A percentile compares a stretch with the other conserved stretches of the same genome.
Conservation (phyloP, 2,113 vertebrate genomes). For the Lepidothrix coronata region DNA sequence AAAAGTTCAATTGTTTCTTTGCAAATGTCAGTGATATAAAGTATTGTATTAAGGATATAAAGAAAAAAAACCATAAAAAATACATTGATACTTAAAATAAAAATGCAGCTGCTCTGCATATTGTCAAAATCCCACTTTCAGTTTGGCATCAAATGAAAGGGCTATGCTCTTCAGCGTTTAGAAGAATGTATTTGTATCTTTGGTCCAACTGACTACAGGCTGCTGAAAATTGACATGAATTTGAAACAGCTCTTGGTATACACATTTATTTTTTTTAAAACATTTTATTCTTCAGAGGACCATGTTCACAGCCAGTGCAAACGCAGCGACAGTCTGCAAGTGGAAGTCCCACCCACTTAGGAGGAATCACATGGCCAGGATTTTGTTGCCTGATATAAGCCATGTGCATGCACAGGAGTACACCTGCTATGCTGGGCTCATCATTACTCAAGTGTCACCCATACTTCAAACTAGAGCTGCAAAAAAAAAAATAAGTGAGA, state of each 20-base stretch:
- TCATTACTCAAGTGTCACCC: neutral
- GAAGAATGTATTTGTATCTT: constrained; percentile 45
- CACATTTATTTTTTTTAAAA: neutral
- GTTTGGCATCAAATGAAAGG: constrained; percentile 61
- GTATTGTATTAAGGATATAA: constrained; percentile 35
- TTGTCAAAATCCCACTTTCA: constrained; percentile 55
- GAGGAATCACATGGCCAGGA: neutral
- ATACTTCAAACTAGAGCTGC: neutral
- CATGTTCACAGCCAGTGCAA: neutral
- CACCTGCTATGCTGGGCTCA: neutral
- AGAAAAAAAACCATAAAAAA: neutral
- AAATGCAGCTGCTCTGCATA: constrained; percentile 64
- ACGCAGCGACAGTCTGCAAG: neutral
- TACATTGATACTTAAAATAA: constrained; percentile 64
- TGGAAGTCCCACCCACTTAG: neutral
- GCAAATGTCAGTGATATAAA: constrained; percentile 38
- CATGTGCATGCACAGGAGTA: neutral
- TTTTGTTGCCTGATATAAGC: neutral
- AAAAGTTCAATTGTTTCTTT: constrained; percentile 40
- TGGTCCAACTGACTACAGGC: constrained; percentile 23
- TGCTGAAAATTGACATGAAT: constrained; percentile 33
- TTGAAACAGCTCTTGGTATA: constrained; percentile 16
- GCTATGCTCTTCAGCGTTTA: constrained; percentile 41
- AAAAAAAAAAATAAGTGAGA: neutral
- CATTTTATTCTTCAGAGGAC: neutral